A percentile compares a stretch with the other conserved stretches of the same genome.
phyloP scores from a whole-genome alignment of 2,888 invertebrate species.

The Spialia ferax region DNA sequence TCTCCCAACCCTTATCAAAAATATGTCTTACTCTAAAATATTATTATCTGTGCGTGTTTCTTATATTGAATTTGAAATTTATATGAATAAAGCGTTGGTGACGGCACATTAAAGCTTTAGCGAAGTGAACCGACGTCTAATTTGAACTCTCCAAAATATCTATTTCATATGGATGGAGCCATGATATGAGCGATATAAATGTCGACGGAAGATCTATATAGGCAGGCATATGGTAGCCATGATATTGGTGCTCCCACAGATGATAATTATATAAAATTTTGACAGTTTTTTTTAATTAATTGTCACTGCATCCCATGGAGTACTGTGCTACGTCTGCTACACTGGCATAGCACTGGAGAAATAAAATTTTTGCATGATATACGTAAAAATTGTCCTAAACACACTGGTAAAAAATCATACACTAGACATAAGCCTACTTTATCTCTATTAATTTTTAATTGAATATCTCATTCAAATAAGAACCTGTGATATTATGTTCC shows the following conservation, averaged over 20 bases:
- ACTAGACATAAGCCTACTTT: too few relatives aligned
- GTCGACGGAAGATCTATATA: slow-evolving; percentile 49
- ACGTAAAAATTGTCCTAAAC: too few relatives aligned
- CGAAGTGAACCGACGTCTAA: slow-evolving; percentile 22
- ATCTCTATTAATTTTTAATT: too few relatives aligned
- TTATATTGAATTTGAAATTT: slow-evolving; percentile 44
- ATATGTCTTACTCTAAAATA: slow-evolving; percentile 62
- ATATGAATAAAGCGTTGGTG: slow-evolving; percentile 34
- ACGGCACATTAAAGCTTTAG: slow-evolving; percentile 36
- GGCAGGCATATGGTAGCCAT: not conserved
- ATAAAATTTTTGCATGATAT: too few relatives aligned
- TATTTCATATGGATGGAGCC: slow-evolving; percentile 70
- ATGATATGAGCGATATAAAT: slow-evolving; percentile 67
- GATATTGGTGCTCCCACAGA: not conserved
- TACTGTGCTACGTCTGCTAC: too few relatives aligned
- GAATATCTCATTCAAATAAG: too few relatives aligned
- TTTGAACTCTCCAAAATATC: slow-evolving; percentile 49
- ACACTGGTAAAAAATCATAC: too few relatives aligned
- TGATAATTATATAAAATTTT: too few relatives aligned
- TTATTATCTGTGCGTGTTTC: slow-evolving; percentile 73
- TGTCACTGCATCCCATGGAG: too few relatives aligned
- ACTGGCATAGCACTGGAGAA: too few relatives aligned
- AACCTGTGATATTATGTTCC: too few relatives aligned
- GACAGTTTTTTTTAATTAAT: too few relatives aligned
- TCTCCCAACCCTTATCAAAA: slow-evolving; percentile 63